These are phyloP conservation scores for Lytechinus pictus DNA, from an alignment of 35 echinoderm and acorn worm genomes.

Conservation along the genomic window DNA sequence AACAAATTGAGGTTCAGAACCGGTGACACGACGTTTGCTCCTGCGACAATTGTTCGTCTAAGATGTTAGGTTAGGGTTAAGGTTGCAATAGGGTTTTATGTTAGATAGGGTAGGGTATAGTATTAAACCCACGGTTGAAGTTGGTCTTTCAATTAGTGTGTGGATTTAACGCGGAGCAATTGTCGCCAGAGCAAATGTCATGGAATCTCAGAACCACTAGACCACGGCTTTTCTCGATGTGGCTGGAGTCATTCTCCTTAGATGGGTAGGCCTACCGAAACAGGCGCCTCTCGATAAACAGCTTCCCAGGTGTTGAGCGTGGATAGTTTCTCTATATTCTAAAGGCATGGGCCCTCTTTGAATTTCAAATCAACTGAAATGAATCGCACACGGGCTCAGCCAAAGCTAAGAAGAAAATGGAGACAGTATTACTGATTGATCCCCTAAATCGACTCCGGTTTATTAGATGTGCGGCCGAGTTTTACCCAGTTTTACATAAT, in stretches of 20 bases:
- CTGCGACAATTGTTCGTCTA: no score
- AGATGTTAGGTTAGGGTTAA: no score
- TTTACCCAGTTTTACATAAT: background rate
- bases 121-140: no score
- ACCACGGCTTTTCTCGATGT: no score
- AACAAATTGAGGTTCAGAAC: no score
- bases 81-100: no score
- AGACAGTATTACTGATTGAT: background rate
- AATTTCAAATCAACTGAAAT: conserved; percentile 20
- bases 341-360: background rate
- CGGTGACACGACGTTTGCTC: no score
- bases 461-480: background rate
- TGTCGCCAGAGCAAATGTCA: no score
- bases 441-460: background rate
- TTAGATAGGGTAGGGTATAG: no score
- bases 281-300: background rate
- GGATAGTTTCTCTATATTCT: background rate
- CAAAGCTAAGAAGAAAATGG: background rate
- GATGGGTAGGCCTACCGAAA: background rate
- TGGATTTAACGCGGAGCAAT: no score
- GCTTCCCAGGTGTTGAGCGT: background rate
- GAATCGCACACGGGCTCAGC: background rate
- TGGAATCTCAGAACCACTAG: no score
- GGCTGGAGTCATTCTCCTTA: background rate
- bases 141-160: no score